Conservation (phyloP, 2,113 vertebrate species). For the Poeciliopsis retropinna region DNA sequence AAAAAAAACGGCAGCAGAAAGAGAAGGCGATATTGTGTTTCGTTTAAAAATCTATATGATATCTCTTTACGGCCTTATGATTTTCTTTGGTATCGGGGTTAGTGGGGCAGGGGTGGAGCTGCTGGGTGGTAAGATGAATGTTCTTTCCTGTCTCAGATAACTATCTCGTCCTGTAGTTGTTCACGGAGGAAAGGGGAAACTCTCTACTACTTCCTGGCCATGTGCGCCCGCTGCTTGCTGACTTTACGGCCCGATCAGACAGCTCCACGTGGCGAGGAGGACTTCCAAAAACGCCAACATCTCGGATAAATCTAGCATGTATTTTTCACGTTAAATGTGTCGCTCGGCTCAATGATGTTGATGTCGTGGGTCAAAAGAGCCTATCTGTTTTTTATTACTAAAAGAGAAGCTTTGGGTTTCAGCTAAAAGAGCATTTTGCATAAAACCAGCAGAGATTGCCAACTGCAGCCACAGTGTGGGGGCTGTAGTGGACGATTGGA, state of each 20-base stretch:
- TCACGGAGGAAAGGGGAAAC: slow-evolving; percentile 48
- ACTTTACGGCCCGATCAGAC: slow-evolving; percentile 33
- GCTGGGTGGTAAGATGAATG: slow-evolving; percentile 66
- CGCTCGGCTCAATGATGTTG: not conserved
- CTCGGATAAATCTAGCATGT: not conserved
- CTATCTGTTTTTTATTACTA: not conserved
- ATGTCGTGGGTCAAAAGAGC: not conserved
- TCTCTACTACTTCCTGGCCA: slow-evolving; percentile 42
- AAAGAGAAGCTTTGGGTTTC: slow-evolving; percentile 4
- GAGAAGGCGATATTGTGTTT: slow-evolving; percentile 76
- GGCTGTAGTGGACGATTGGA: slow-evolving; percentile 3
- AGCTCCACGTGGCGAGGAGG: slow-evolving; percentile 10
- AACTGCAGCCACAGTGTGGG: slow-evolving; percentile 9
- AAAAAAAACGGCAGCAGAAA: slow-evolving; percentile 45
- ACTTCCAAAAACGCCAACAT: not conserved
- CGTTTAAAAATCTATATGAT: slow-evolving; percentile 76
- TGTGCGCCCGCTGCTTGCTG: slow-evolving; percentile 10
- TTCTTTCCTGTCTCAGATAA: slow-evolving; percentile 61
- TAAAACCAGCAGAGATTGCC: slow-evolving; percentile 12
- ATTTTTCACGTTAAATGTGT: not conserved
- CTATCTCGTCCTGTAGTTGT: slow-evolving; percentile 58
- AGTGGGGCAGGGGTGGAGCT: slow-evolving; percentile 35
- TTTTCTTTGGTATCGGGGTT: slow-evolving; percentile 65
- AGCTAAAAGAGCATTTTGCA: slow-evolving; percentile 27
- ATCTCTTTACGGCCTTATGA: slow-evolving; percentile 74